Conservation (phyloP, 2,113 vertebrate genomes). For the Genyomyrus donnyi region DNA sequence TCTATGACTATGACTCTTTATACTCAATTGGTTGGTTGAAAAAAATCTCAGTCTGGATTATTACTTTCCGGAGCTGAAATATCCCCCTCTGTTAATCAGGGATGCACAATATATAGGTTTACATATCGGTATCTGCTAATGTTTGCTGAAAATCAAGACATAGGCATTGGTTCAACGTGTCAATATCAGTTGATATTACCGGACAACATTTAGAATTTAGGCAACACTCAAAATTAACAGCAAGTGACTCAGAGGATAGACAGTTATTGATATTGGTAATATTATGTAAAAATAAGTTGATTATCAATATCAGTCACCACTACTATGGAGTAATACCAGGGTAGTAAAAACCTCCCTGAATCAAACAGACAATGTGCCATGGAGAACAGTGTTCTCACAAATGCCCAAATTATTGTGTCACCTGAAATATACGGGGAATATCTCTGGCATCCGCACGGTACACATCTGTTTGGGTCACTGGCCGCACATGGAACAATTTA, state of each 20-base stretch:
- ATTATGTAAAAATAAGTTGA: background rate
- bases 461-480: conserved; percentile 95
- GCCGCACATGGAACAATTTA: conserved; percentile 91
- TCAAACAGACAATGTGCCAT: background rate
- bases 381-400: background rate
- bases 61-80: background rate
- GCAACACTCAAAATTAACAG: background rate
- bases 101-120: background rate
- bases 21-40: background rate
- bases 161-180: background rate
- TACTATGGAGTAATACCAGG: background rate
- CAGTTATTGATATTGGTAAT: background rate
- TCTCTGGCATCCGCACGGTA: conserved; percentile 90
- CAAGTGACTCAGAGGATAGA: background rate
- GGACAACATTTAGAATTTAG: background rate
- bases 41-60: background rate
- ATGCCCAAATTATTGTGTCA: conserved; percentile 27
- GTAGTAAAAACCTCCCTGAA: background rate
- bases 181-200: background rate
- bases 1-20: background rate
- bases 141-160: background rate
- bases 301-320: background rate
- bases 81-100: background rate
- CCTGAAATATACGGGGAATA: conserved; percentile 97
- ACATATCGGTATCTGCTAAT: background rate